Base-by-base conservation (phyloP, 2,113 vertebrate species). In the Mobula hypostoma region DNA sequence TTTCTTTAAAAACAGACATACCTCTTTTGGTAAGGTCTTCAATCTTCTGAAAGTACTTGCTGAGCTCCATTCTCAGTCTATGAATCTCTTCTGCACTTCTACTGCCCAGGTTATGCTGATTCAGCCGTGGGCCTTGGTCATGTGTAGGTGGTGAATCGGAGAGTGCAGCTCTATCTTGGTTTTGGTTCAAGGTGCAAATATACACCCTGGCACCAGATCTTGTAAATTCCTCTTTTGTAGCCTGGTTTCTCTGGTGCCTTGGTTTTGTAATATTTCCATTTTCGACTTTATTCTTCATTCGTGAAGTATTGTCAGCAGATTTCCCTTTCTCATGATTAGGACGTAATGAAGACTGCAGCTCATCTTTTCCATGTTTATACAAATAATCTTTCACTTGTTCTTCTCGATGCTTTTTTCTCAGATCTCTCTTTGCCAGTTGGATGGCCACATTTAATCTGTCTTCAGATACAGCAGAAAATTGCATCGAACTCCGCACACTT, bases 401-500 rank as follows among this genome's bases (percentile, higher is more conserved):
- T 94, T 97, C 94, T 1, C 96, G 95, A 0, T 94, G 97, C 61
- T 96, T 97, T 94, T 96, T 96, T 93, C 96, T 97, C 72, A 99
- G 70, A 94, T 99, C 98, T 95, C 98, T 97, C 95, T 96, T 98
- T 94, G 98, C 99, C 72, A 98, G 95, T 61, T 97, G 96, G 87
- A 99, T 94, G 0, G 99, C 99, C 61, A 96, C 95, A 94, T 96
- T 97, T 74, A 99, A 96, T 94, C 96, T 97, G 80, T 99, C 98
- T 95, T 99, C 98, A 4, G 98, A 99, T 27, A 99, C 94, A 4
- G 96, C 95, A 0, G 98, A 98, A 95, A 99, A 98, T 24, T 96
- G 95, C 70, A 97, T 36, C 24, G 97, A 97, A 94, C 96, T 96
- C 93, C 94, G 95, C 40, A 94, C n/a, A 78, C 95, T 96, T n/a